Conservation (phyloP, 2,797 vertebrate species). For the Chloroceryle amazona region DNA sequence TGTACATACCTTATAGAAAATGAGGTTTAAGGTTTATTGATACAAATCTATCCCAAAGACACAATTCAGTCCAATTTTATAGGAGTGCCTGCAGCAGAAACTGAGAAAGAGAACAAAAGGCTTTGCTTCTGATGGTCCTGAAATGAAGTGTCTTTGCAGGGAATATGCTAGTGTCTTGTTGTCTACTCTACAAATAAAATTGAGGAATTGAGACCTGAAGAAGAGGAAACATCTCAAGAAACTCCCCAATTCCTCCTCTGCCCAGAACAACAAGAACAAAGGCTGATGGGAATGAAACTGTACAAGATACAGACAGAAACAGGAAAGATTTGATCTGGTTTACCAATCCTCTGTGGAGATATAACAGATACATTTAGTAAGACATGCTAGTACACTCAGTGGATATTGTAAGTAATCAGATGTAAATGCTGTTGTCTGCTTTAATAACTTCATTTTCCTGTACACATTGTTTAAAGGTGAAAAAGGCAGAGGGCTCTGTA, state of each 20-base stretch:
- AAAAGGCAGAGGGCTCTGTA: neutral
- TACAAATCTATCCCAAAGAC: neutral
- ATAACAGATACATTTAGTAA: neutral
- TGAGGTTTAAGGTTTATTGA: neutral
- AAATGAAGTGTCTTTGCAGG: neutral
- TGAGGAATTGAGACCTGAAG: constrained; percentile 57
- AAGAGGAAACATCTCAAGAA: constrained; percentile 44
- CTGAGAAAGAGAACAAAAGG: constrained; percentile 17
- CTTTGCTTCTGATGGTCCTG: neutral
- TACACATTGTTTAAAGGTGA: neutral
- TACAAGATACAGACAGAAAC: neutral
- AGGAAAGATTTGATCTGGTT: neutral
- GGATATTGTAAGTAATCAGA: neutral
- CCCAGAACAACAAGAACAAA: neutral
- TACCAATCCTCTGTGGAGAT: neutral
- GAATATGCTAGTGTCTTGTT: neutral
- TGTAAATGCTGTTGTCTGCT: neutral
- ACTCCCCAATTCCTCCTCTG: neutral
- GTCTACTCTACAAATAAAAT: neutral
- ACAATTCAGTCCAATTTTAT: neutral
- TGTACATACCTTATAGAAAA: neutral
- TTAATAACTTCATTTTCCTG: neutral
- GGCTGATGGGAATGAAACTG: neutral
- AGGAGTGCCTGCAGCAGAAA: neutral
- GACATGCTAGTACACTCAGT: neutral